These are phyloP conservation scores for Heliconius ismenius DNA, from an alignment of 2,888 invertebrate species.

Conservation along the genomic window DNA sequence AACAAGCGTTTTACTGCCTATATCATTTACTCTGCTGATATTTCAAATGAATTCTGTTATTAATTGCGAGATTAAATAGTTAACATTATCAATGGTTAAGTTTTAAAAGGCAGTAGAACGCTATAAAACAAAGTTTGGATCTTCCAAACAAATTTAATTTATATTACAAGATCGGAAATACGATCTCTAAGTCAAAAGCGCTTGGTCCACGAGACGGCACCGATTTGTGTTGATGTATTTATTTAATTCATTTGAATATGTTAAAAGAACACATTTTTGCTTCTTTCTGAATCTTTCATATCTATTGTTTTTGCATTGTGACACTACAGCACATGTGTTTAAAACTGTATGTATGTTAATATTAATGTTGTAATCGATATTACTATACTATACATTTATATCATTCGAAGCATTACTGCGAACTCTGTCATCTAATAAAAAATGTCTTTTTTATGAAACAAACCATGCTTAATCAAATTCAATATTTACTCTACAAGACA, in stretches of 20 bases:
- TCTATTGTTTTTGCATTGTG: constrained; percentile 26
- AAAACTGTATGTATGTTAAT: neutral
- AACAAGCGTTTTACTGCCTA: constrained; percentile 39
- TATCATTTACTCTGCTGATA: neutral
- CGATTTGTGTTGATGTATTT: constrained; percentile 34
- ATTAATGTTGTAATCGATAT: constrained; percentile 17
- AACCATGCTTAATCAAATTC: neutral
- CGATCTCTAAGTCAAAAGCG: constrained; percentile 39
- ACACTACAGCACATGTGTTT: constrained; percentile 20
- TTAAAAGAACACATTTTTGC: constrained; percentile 24
- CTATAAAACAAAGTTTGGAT: neutral
- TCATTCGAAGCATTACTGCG: neutral
- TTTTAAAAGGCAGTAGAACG: constrained; percentile 24
- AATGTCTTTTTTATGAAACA: neutral
- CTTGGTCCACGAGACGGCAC: constrained; percentile 62
- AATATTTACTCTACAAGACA: neutral
- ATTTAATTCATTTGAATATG: constrained; percentile 11
- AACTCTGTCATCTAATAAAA: neutral
- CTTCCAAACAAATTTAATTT: neutral
- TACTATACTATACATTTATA: constrained; percentile 5
- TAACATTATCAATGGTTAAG: neutral
- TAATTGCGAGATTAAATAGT: neutral
- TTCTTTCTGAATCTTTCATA: constrained; percentile 23
- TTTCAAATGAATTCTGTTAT: neutral
- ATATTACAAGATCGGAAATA: neutral